Evolutionary conservation across 2,888 invertebrate genomes (phyloP), one percentile per base, ranked within the genome.

Genomic region (Hypsopygia costalis): DNA sequence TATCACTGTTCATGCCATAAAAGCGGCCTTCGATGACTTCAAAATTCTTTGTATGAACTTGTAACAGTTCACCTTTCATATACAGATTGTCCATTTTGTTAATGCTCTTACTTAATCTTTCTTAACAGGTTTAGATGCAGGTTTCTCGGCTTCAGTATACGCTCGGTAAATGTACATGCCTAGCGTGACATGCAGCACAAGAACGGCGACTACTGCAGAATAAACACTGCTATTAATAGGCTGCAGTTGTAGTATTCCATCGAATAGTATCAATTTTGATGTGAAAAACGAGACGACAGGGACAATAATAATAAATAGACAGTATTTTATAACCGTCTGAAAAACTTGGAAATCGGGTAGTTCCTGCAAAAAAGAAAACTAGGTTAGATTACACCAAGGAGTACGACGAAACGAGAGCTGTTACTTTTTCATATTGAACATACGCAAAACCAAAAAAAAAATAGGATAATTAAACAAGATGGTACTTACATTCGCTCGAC

Each of bases 151-250:
- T 52, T 91, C 92, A 52, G 91, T 92, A 71, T 95, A 96, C 0
- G 95, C 95, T 61, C 91, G 91, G 67, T 93, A 94, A 59, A 96
- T 94, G 65, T 94, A 96, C 33, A 94, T 79, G 16, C 93, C 96
- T 44, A 96, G 69, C 1, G 95, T 94, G 47, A 94, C 64, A 68
- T 96, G 96, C 38, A 96, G 80, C 4, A 93, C 91, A 4, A 95
- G 60, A 6, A 96, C 92, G 0, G 96, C 94, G 33, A 93, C 90
- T 28, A 94, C 91, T 12, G 96, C 96, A 2, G 96, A 92, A 71
- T 93, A 94, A 22, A 96, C 94, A 73, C 94, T 95, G 58, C 94
- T 93, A 11, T 91, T 89, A 30, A 94, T 74, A 20, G 90, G 75
- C 32, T 87, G 81, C 47, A 91, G 58, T 21, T 70, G 64, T 32